These are phyloP conservation scores for Muschampia plurimacula DNA, from an alignment of 2,888 invertebrate species.

Conservation along the genomic window DNA sequence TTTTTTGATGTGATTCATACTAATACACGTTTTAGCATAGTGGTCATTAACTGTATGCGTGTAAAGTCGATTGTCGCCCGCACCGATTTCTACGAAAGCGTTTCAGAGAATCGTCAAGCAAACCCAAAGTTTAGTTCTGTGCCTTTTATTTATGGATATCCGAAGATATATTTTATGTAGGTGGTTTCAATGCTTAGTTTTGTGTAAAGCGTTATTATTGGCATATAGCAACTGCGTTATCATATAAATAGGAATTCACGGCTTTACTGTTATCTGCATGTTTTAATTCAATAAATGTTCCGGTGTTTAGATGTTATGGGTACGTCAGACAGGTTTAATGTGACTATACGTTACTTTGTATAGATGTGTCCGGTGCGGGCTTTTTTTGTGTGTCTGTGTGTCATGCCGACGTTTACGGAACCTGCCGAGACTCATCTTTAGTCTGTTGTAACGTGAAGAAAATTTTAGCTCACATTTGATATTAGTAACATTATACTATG, in stretches of 20 bases:
- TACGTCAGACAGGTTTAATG: not conserved
- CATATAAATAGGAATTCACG: slow-evolving; percentile 16
- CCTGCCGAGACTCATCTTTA: not conserved
- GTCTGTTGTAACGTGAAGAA: no score
- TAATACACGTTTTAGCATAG: slow-evolving; percentile 35
- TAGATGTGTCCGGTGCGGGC: slow-evolving; percentile 6
- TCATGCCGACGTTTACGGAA: not conserved
- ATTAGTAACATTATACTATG: no score
- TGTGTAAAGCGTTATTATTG: not conserved
- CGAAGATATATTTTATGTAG: no score
- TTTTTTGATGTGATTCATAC: slow-evolving; percentile 38
- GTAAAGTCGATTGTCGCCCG: slow-evolving; percentile 14
- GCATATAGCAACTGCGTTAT: not conserved
- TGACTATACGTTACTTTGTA: not conserved
- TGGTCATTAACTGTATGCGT: slow-evolving; percentile 17
- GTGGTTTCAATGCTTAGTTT: not conserved
- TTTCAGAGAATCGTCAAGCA: not conserved
- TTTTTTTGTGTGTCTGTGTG: slow-evolving; percentile 16
- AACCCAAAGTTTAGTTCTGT: not conserved
- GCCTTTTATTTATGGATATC: not conserved
- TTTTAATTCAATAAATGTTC: slow-evolving; percentile 20
- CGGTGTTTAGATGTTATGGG: slow-evolving; percentile 7
- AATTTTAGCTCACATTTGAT: no score
- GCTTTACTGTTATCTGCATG: slow-evolving; percentile 6
- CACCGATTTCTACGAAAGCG: slow-evolving; percentile 2